These are phyloP conservation scores for Agrilus planipennis DNA, from an alignment of 1,140 invertebrate species.

Conservation along the genomic window DNA sequence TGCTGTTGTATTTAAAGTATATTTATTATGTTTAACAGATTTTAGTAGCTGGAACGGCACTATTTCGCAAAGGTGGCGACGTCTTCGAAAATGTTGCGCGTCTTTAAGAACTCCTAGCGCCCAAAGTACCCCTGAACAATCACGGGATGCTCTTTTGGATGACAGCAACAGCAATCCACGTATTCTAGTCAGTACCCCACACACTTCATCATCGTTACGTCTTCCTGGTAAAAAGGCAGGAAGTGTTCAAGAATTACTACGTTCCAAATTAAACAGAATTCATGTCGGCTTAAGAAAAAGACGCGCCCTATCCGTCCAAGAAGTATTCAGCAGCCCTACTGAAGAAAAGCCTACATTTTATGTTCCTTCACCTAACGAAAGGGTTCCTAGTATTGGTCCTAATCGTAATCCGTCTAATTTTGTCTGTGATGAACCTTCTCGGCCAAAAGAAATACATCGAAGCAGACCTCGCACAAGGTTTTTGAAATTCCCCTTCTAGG, in stretches of 20 bases:
- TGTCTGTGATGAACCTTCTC: not conserved
- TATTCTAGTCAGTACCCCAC: slow-evolving; percentile 29
- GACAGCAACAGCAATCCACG: slow-evolving; percentile 33
- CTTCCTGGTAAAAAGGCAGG: slow-evolving; percentile 43
- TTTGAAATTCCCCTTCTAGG: too few species aligned
- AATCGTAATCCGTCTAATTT: slow-evolving; percentile 16
- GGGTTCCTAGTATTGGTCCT: slow-evolving; percentile 9
- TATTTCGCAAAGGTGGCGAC: slow-evolving; percentile 59
- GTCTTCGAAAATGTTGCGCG: slow-evolving; percentile 53
- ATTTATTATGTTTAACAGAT: slow-evolving; percentile 43
- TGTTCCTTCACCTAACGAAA: slow-evolving; percentile 39
- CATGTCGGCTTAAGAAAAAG: slow-evolving; percentile 51
- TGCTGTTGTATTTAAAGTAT: not conserved
- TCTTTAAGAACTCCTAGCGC: slow-evolving; percentile 43
- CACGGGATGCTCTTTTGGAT: slow-evolving; percentile 33
- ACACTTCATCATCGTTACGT: slow-evolving; percentile 38
- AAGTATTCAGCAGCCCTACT: slow-evolving; percentile 43
- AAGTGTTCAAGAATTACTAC: slow-evolving; percentile 47
- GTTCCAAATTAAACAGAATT: slow-evolving; percentile 50
- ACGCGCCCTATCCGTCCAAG: slow-evolving; percentile 51
- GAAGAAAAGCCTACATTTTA: slow-evolving; percentile 47
- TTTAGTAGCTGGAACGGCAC: slow-evolving; percentile 58
- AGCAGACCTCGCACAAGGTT: slow-evolving; percentile 1
- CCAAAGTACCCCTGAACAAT: slow-evolving; percentile 37
- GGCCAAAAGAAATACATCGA: slow-evolving; percentile 8